These are phyloP conservation scores for Thaumatotibia leucotreta DNA, from an alignment of 1,140 invertebrate genomes.

Conservation along the genomic window DNA sequence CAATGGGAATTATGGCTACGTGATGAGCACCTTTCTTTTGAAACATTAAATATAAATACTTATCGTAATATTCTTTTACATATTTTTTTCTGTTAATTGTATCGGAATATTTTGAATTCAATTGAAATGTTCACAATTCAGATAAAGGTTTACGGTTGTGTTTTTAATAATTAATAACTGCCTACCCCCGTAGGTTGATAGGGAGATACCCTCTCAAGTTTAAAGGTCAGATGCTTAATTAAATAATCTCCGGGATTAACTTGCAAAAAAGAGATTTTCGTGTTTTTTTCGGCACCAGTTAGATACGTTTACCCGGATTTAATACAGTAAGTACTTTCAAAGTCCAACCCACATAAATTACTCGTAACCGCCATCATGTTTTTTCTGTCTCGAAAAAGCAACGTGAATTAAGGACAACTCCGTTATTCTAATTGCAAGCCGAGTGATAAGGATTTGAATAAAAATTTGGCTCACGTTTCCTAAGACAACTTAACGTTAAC, in stretches of 20 bases:
- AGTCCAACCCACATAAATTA: neutral
- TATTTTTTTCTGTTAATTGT: no score
- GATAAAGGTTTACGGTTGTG: neutral
- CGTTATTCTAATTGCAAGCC: neutral
- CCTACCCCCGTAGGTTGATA: neutral
- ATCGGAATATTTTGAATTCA: no score
- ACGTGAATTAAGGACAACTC: neutral
- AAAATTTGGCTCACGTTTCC: constrained; percentile 8
- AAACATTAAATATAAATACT: no score
- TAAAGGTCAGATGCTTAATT: neutral
- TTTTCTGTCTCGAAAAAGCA: neutral
- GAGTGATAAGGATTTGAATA: neutral
- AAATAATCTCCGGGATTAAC: neutral
- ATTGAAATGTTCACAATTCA: no score
- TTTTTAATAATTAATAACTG: neutral
- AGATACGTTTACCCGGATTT: neutral
- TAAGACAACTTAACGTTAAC: neutral
- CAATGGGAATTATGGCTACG: no score
- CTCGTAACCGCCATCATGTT: neutral
- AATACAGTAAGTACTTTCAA: neutral
- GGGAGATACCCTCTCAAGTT: neutral
- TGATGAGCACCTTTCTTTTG: no score
- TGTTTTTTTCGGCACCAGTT: neutral
- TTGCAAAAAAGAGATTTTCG: neutral
- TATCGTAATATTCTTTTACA: no score